A percentile compares a stretch with the other conserved stretches of the same genome.
These are phyloP conservation scores for Pediacus dermestoides DNA, from an alignment of 2,888 invertebrate genomes.

Conservation along the genomic window DNA sequence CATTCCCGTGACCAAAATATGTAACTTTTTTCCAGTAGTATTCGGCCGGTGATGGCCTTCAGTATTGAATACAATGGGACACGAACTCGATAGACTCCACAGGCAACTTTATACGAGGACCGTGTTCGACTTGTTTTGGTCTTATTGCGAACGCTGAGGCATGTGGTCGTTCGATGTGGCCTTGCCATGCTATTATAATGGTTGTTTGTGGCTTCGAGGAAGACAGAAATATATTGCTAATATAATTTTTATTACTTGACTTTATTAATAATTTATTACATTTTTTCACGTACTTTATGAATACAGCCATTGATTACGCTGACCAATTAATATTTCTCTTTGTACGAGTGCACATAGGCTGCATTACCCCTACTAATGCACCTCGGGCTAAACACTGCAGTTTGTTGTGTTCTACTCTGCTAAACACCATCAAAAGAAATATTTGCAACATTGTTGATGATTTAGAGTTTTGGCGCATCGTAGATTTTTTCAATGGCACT, in stretches of 20 bases:
- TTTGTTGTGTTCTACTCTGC: no score
- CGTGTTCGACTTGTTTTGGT: slow-evolving; percentile 19
- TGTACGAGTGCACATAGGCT: slow-evolving; percentile 20
- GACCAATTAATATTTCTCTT: slow-evolving; percentile 21
- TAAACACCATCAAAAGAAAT: no score
- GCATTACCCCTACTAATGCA: no score
- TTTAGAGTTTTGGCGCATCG: no score
- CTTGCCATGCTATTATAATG: slow-evolving; percentile 23
- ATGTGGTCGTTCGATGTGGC: slow-evolving; percentile 19
- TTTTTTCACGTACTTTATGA: slow-evolving; percentile 24
- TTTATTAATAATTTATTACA: slow-evolving; percentile 24
- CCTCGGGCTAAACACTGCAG: no score
- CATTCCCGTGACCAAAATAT: no score
- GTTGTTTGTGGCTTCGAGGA: slow-evolving; percentile 24
- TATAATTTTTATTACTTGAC: slow-evolving; percentile 22
- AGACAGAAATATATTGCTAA: slow-evolving; percentile 22
- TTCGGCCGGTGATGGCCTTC: slow-evolving; percentile 6
- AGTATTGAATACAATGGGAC: slow-evolving; percentile 10
- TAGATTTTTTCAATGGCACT: no score
- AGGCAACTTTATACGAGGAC: slow-evolving; percentile 6
- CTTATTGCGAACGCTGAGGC: slow-evolving; percentile 19
- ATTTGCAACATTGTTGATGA: no score
- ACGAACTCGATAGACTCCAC: slow-evolving; percentile 9
- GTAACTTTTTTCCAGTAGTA: no score
- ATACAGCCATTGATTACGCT: slow-evolving; percentile 19